phyloP scores from a whole-genome alignment of 2,797 vertebrate species.

The Mionectes olivaceus region DNA sequence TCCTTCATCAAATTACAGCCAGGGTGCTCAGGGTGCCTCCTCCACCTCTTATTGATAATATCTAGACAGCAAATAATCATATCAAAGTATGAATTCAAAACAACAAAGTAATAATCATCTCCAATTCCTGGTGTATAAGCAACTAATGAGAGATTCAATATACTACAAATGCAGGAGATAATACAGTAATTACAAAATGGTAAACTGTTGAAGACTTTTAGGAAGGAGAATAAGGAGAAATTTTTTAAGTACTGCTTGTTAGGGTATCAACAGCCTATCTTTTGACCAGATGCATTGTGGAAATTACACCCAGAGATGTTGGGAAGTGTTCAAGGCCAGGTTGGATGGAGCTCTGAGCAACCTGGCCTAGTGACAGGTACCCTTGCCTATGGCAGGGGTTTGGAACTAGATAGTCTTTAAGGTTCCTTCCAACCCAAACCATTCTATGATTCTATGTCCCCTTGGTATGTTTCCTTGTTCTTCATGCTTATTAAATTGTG shows the following conservation, averaged over 20 bases:
- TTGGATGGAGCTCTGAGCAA: not conserved
- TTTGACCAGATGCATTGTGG: not conserved
- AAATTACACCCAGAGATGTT: not conserved
- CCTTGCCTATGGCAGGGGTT: not conserved
- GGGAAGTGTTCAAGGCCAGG: not conserved
- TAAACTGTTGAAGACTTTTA: not conserved
- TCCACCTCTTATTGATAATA: slow-evolving; percentile 35
- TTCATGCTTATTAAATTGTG: not conserved
- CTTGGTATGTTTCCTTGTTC: not conserved
- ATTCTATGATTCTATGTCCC: not conserved
- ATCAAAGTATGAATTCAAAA: slow-evolving; percentile 56
- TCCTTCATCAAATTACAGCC: slow-evolving; percentile 29
- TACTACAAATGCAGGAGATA: not conserved
- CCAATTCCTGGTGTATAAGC: not conserved
- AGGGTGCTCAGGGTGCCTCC: not conserved
- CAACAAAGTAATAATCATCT: not conserved
- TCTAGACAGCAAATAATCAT: slow-evolving; percentile 59
- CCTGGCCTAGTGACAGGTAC: not conserved
- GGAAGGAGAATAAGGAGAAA: not conserved
- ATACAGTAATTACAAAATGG: slow-evolving; percentile 27
- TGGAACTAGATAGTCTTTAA: not conserved
- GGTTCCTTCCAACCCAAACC: not conserved
- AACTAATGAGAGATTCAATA: slow-evolving; percentile 15
- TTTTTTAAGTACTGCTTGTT: not conserved
- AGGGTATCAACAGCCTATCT: not conserved